Base-by-base conservation (phyloP, 2,797 vertebrate genomes). In the Centroberyx gerrardi region DNA sequence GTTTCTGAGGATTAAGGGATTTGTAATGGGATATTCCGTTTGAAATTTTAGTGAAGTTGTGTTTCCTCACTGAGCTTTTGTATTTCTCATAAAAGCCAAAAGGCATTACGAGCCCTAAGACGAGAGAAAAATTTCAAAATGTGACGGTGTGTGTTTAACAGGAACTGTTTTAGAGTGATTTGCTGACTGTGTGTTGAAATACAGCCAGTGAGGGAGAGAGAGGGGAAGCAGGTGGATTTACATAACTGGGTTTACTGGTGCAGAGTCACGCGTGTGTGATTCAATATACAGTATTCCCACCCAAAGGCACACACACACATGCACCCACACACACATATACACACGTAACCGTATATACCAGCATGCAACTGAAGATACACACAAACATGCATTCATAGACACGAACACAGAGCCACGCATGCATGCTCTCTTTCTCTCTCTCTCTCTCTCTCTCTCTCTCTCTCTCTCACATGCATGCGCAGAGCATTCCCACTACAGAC, bases 181-280 rank as follows among this genome's bases (percentile, higher is more conserved):
- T 22, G 22, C 42, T 44, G 42, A 44, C 8, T 51, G 56, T 1
- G 31, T 73, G 55, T 55, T 28, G 33, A 49, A 28, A 48, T 15
- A 33, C 33, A 33, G 33, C 33, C 33, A 17, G 59, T 33, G 13
- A 58, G 17, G 15, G 53, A 66, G 52, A 71, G 4, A 7, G 42
- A 69, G 44, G 36, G 36, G 66, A 68, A 81, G 69, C 54, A 70
- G 54, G 74, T 46, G 61, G 27, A 77, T 67, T 76, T 63, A 55
- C 48, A 60, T 44, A 80, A 51, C 36, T 33, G 17, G 14, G 3
- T 75, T 78, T 59, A 62, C 65, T 72, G 61, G 46, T 28, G 52
- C 67, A 75, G 59, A 62, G 51, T 36, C 74, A 64, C 53, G 58
- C 51, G 67, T 58, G 62, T 68, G 51, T 48, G 76, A 59, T 40